Conservation (phyloP, 2,888 invertebrate genomes). For the Eustalomyia histrio region DNA sequence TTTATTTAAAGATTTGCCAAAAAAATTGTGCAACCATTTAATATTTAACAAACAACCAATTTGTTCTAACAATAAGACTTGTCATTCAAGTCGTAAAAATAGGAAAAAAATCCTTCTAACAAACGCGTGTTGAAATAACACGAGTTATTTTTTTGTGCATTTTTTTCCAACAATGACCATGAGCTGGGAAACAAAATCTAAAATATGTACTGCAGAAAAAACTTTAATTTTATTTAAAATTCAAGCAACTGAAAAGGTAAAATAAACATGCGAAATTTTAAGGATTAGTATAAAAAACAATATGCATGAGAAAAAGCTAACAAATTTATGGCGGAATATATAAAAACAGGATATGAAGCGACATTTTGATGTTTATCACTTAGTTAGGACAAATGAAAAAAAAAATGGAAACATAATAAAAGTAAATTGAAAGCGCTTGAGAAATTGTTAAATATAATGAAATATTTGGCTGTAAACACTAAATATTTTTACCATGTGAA, state of each 20-base stretch:
- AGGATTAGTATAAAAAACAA: background rate
- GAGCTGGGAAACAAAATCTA: background rate
- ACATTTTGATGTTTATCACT: constrained; percentile 42
- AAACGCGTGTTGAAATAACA: background rate
- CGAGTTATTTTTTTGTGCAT: background rate
- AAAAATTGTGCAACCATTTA: too few species aligned
- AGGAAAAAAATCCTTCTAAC: background rate
- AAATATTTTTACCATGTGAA: too few species aligned
- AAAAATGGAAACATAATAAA: constrained; percentile 9
- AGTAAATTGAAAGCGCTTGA: constrained; percentile 6
- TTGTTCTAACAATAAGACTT: background rate
- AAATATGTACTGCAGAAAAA: background rate
- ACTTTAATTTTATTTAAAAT: background rate
- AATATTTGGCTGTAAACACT: too few species aligned
- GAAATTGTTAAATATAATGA: constrained; percentile 8
- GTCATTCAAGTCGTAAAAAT: background rate
- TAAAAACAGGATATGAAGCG: constrained; percentile 42
- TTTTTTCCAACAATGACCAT: background rate
- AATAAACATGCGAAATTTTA: constrained; percentile 14
- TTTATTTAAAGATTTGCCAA: too few species aligned
- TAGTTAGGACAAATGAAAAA: background rate
- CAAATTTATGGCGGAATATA: constrained; percentile 12
- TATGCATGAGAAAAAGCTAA: background rate
- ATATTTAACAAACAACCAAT: background rate
- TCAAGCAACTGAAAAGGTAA: background rate